Base-by-base conservation (phyloP, 2,113 vertebrate genomes). In the Acrocephalus kingi region DNA sequence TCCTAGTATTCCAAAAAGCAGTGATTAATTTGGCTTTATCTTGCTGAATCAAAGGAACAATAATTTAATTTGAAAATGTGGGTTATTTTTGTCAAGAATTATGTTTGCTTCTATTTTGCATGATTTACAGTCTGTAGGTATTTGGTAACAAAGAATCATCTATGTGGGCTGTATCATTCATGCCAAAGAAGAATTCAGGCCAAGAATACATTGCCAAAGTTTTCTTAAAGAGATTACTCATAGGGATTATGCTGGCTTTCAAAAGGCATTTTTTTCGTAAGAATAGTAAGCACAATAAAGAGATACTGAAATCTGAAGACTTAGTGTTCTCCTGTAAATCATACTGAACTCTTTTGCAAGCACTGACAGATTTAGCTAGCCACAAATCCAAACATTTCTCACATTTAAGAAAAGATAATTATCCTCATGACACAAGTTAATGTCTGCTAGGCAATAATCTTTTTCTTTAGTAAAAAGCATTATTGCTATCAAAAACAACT, bases 71-170 rank as follows among this genome's bases (percentile, higher is more conserved):
- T 73, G 58, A 87, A 87, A 89, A 94, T 58, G 84, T 43, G 20
- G 61, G 81, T 92, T 94, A 61, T 95, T 97, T 89, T 93, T 87
- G 86, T 89, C 68, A 91, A 75, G 11, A 71, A 68, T 46, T 89
- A 68, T 90, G 30, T 21, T 72, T 82, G 41, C 51, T 92, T 89
- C 87, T 78, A 22, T 39, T 83, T 39, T 37, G 24, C 46, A 22
- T 91, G 51, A 91, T 62, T 92, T 89, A 74, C 23, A 78, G 14
- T 69, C 69, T 71, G 17, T 59, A 68, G 45, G 49, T 92, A 90
- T 81, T 72, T 87, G 62, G 59, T 73, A 89, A 71, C 25, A 58
- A 68, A 43, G 39, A 67, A 89, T 89, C 72, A 79, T 39, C 63
- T 86, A 28, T 39, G 51, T 88, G 79, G 56, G 68, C 79, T 91